Percentiles rank a stretch among this genome's conserved stretches.
phyloP scores from a whole-genome alignment of 2,113 vertebrate genomes.

The Myxocyprinus asiaticus region DNA sequence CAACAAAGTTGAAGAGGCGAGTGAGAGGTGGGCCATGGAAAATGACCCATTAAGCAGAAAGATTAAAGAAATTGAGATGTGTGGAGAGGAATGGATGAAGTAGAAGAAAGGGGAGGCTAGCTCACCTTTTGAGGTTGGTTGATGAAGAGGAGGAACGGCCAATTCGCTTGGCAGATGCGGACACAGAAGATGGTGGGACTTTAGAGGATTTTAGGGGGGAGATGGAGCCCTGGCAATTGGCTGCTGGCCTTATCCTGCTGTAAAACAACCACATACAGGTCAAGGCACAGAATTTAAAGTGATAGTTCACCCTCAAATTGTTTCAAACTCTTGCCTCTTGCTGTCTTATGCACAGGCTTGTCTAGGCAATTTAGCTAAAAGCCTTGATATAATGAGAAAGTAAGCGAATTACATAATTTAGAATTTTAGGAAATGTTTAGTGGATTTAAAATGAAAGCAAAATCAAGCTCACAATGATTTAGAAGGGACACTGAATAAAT shows the following conservation, averaged over 20 bases:
- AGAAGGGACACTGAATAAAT: too few species aligned
- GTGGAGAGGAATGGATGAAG: background rate
- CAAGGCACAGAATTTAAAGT: too few species aligned
- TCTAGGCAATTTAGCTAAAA: too few species aligned
- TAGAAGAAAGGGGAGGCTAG: slow-evolving; percentile 2
- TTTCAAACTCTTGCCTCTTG: too few species aligned
- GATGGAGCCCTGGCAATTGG: slow-evolving; percentile 67
- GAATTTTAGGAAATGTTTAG: too few species aligned
- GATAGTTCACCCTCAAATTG: too few species aligned
- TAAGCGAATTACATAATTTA: too few species aligned
- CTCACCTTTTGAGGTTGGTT: slow-evolving; percentile 81
- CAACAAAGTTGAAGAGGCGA: background rate
- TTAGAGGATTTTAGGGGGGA: slow-evolving; percentile 84
- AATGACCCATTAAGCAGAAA: background rate
- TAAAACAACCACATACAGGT: slow-evolving; percentile 3
- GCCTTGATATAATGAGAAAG: too few species aligned
- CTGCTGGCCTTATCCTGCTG: slow-evolving; percentile 74
- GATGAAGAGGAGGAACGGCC: slow-evolving; percentile 71
- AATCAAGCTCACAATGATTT: too few species aligned
- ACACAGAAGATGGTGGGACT: slow-evolving; percentile 73
- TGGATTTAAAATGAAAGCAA: too few species aligned
- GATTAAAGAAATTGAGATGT: background rate
- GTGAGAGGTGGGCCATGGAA: background rate
- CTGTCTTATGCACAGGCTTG: too few species aligned
- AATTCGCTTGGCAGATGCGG: slow-evolving; percentile 82